Evolutionary conservation across 2,888 invertebrate species (phyloP).

Genomic region (Orthosia gothica): DNA sequence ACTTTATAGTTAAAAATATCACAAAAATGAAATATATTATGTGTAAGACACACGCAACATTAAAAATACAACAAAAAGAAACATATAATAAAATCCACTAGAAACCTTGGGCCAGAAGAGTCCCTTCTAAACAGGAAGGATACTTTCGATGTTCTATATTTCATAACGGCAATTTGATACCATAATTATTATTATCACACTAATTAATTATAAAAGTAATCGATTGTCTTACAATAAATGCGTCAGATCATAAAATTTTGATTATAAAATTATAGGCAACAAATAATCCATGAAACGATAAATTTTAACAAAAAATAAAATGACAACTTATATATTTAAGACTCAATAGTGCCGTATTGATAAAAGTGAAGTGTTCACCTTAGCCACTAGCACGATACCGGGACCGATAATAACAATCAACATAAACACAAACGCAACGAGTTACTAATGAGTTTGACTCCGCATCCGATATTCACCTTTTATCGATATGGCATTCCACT

Average conservation of each 20-base stretch:
- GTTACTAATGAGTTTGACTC: slow-evolving; percentile 90
- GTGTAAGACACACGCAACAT: slow-evolving; percentile 92
- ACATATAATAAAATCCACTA: slow-evolving; percentile 91
- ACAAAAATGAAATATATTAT: slow-evolving; percentile 92
- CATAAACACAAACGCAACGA: slow-evolving; percentile 87
- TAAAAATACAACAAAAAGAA: slow-evolving; percentile 91
- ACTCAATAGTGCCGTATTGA: slow-evolving; percentile 91
- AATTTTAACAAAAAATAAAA: slow-evolving; percentile 89
- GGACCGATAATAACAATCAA: slow-evolving; percentile 84
- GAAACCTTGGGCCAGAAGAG: slow-evolving; percentile 91
- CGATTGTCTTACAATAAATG: slow-evolving; percentile 92
- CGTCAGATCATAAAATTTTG: slow-evolving; percentile 92
- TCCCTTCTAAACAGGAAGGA: slow-evolving; percentile 92
- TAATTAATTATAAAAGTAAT: slow-evolving; percentile 92
- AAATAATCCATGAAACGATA: slow-evolving; percentile 90
- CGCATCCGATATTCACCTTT: slow-evolving; percentile 90
- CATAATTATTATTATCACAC: slow-evolving; percentile 91
- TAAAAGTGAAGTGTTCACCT: slow-evolving; percentile 89
- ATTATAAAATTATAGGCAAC: slow-evolving; percentile 90
- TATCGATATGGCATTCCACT: slow-evolving; percentile 92
- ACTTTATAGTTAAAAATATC: slow-evolving; percentile 92
- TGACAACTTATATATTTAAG: slow-evolving; percentile 90
- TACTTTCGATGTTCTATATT: slow-evolving; percentile 92
- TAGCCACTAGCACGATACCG: slow-evolving; percentile 79
- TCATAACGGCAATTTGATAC: slow-evolving; percentile 91